Evolutionary conservation across 2,113 vertebrate species (phyloP).

Genomic region (Osmerus mordax): DNA sequence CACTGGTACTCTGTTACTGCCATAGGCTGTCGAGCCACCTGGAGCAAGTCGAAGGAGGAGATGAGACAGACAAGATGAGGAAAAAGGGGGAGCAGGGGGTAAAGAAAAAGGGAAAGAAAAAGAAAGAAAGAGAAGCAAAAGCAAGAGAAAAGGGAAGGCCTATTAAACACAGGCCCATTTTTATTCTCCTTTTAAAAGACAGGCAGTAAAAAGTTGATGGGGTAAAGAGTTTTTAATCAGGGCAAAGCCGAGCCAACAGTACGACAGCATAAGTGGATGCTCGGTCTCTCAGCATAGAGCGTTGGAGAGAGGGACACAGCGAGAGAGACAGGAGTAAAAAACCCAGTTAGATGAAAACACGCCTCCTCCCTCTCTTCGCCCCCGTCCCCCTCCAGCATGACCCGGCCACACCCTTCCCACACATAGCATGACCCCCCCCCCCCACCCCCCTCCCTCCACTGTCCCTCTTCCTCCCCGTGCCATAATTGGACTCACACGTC

Average conservation of each 20-base stretch:
- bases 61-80: not conserved
- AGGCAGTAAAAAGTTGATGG: conserved; percentile 69
- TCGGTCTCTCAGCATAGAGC: conserved; percentile 35
- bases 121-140: conserved; percentile 24
- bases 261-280: conserved; percentile 33
- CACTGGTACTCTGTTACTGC: conserved; percentile 64
- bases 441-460: conserved; percentile 35
- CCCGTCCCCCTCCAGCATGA: conserved; percentile 55
- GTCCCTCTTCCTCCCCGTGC: conserved; percentile 50
- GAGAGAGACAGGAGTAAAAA: not conserved
- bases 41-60: conserved; percentile 11
- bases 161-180: conserved; percentile 67
- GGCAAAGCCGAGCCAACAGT: conserved; percentile 58
- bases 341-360: conserved; percentile 41
- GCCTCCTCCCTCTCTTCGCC: not conserved
- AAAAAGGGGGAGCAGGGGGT: not conserved
- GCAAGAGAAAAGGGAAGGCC: conserved; percentile 28
- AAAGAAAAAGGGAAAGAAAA: conserved; percentile 30
- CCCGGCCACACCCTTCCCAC: conserved; percentile 66
- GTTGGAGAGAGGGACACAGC: conserved; percentile 29
- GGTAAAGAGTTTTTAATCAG: conserved; percentile 70
- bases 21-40: conserved; percentile 54
- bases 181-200: conserved; percentile 65
- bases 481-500: conserved; percentile 72
- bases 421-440: conserved; percentile 48